phyloP scores from a whole-genome alignment of 30 jellyfish, hydroid and myxozoan species.

The Chironex yamaguchii region DNA sequence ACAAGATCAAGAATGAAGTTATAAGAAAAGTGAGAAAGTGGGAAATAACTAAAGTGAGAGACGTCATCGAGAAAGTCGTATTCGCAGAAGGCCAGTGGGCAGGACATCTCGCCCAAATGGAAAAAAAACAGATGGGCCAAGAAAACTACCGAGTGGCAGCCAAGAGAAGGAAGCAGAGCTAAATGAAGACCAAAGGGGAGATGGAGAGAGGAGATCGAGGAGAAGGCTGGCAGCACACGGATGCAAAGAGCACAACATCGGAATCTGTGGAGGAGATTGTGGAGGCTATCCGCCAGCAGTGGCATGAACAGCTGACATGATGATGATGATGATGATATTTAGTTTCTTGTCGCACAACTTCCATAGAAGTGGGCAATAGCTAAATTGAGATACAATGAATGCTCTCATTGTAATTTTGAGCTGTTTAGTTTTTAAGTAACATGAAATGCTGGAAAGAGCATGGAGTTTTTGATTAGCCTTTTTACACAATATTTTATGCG shows the following conservation, averaged over 20 bases:
- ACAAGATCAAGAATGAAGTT: constrained; percentile 38
- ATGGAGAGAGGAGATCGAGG: constrained; percentile 7
- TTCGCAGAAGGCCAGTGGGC: constrained; percentile 52
- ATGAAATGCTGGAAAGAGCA: no score
- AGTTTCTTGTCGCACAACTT: no score
- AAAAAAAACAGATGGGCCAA: constrained; percentile 47
- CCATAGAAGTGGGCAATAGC: no score
- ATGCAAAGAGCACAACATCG: constrained; percentile 37
- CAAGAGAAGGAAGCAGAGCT: no score
- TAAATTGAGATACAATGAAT: no score
- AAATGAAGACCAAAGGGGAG: no score
- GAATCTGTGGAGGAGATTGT: constrained; percentile 34
- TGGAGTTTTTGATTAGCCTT: no score
- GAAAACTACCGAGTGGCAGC: constrained; percentile 16
- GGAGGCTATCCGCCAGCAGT: constrained; percentile 73
- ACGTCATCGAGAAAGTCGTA: constrained; percentile 20
- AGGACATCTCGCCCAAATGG: constrained; percentile 62
- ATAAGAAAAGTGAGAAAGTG: no score
- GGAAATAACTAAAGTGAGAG: constrained; percentile 37
- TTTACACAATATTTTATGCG: no score
- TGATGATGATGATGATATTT: no score
- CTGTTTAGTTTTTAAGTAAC: no score
- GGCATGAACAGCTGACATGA: constrained; percentile 60
- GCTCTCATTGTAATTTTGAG: no score
- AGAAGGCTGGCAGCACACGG: constrained; percentile 52